Base-by-base conservation (phyloP, 37 sponge, comb jelly and placozoan genomes). In the Lycopodina hypogea region DNA sequence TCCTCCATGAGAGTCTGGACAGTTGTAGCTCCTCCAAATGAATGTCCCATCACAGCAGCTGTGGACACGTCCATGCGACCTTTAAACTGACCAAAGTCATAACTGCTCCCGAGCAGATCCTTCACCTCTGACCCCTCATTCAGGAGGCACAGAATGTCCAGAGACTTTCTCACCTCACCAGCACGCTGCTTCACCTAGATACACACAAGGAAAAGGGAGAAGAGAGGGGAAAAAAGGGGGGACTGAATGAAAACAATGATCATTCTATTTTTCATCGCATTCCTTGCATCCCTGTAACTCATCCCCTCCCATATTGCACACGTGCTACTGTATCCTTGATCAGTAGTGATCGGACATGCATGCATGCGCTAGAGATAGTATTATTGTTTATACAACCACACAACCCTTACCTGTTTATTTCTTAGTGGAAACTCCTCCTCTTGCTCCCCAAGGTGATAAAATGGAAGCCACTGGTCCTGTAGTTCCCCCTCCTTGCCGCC, bases 21-120 rank as follows among this genome's bases (percentile, higher is more conserved):
- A n/a, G 80, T 71, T 28, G 92, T 83, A 1, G 82, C 84, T 22
- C 81, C 88, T 68, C 92, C 92, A 75, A 83, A 92, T 24, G 92
- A 92, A 34, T 92, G 92, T 0, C 92, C 92, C 81, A 87, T 87
- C 22, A 86, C 65, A 17, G 69, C 88, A 52, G 75, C 79, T 19
- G 34, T 79, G 30, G 59, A 60, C 28, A 92, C 28, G 42, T 92
- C 79, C 58, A 87, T 60, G 18, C 89, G 63, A 34, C 78, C 82
- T 83, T 87, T 40, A 60, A 90, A 85, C 75, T 86, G 87, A 23
- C 39, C 58, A 45, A 82, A 90, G 64, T 90, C 80, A 68, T 82
- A 83, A 45, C 48, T 45, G 48, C 59, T 48, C 19, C 71, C 77
- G 62, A 84, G 22, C 73, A 81, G 71, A 73, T 89, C 71, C 0